A percentile compares a stretch with the other conserved stretches of the same genome.
These are phyloP conservation scores for Ectropis crepuscularia DNA, from an alignment of 2,888 invertebrate genomes.

Conservation along the genomic window DNA sequence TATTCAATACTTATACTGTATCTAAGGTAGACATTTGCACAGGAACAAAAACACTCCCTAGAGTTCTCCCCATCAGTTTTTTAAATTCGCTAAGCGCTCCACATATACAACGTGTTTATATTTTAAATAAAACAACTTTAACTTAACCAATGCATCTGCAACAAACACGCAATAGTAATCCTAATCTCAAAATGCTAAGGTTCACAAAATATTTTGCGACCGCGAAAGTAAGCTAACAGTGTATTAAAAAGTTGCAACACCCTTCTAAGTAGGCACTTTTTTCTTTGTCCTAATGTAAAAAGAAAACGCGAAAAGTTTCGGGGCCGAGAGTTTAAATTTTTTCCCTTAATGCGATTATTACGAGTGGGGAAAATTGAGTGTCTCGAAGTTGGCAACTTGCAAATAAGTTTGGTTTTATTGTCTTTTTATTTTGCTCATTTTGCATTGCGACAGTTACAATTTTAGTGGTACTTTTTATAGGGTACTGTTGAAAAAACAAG, in stretches of 20 bases:
- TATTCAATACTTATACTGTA: neutral
- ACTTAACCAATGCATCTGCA: neutral
- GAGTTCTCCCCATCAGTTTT: conserved; percentile 63
- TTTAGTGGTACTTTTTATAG: neutral
- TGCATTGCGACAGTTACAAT: conserved; percentile 14
- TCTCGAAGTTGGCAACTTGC: conserved; percentile 37
- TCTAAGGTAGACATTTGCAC: conserved; percentile 15
- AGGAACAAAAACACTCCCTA: conserved; percentile 58
- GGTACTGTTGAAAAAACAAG: neutral
- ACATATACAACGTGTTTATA: conserved; percentile 66
- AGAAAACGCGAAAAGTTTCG: conserved; percentile 79
- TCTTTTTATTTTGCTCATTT: conserved; percentile 40
- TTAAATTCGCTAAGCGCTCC: conserved; percentile 74
- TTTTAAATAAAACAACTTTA: conserved; percentile 58
- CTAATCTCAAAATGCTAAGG: conserved; percentile 1
- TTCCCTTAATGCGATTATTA: conserved; percentile 84
- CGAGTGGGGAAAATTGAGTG: conserved; percentile 68
- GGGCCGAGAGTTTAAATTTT: conserved; percentile 73
- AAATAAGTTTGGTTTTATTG: conserved; percentile 42
- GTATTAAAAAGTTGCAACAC: conserved; percentile 80
- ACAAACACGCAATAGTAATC: conserved; percentile 7
- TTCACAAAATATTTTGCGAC: conserved; percentile 34
- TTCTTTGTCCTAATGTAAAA: conserved; percentile 81
- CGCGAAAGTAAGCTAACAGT: conserved; percentile 41
- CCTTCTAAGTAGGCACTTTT: conserved; percentile 79